These are phyloP conservation scores for Cryptocephalus moraei DNA, from an alignment of 2,888 invertebrate genomes.

Conservation along the genomic window DNA sequence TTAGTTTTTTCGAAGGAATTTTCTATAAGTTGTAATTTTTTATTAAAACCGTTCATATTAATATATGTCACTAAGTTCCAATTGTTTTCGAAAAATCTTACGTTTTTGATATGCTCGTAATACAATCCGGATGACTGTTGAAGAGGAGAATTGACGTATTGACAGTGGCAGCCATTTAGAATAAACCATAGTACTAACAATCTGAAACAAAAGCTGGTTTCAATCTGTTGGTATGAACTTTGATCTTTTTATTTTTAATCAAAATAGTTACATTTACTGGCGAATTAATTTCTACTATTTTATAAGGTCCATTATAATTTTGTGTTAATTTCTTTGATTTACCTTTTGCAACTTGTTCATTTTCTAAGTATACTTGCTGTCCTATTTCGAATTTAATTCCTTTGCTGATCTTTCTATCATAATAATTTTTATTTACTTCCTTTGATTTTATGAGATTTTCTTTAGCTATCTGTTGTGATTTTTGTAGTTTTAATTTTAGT, in stretches of 20 bases:
- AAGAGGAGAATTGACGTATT: neutral
- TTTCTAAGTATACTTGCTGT: constrained; percentile 1
- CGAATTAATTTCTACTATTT: constrained; percentile 3
- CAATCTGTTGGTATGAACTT: constrained; percentile 6
- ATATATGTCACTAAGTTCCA: constrained; percentile 8
- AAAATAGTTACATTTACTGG: constrained; percentile 6
- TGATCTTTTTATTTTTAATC: constrained; percentile 7
- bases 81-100: constrained; percentile 2
- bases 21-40: constrained; percentile 4
- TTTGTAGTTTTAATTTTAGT: constrained; percentile 17
- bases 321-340: constrained; percentile 5
- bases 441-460: constrained; percentile 15
- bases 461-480: constrained; percentile 16
- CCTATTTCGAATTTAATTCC: constrained; percentile 2
- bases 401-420: constrained; percentile 8
- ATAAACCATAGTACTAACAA: neutral
- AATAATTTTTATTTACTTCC: constrained; percentile 14
- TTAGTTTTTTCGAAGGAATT: neutral
- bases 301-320: constrained; percentile 6
- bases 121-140: constrained; percentile 2
- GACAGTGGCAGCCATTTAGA: no score
- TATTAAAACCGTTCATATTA: constrained; percentile 2
- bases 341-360: constrained; percentile 2
- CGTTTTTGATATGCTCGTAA: constrained; percentile 4
- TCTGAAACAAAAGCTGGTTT: constrained; percentile 10